Percentiles rank a stretch among this genome's conserved stretches.
phyloP scores from a whole-genome alignment of 2,113 vertebrate genomes.

The Ochotona curzoniae region DNA sequence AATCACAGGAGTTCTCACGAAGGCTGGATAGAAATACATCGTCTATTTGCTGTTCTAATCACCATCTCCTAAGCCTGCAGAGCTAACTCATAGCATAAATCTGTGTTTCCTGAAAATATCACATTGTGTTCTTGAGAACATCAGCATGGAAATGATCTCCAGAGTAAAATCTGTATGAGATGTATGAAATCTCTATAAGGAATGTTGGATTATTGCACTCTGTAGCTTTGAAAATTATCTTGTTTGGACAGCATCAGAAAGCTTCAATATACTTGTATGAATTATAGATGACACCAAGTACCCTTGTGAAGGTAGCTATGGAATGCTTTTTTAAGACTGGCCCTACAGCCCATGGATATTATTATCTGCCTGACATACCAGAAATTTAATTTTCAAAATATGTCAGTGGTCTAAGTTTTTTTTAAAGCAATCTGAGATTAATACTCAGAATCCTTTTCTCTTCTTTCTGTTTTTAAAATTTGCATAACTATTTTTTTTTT shows the following conservation, averaged over 20 bases:
- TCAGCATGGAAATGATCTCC: slow-evolving; percentile 82
- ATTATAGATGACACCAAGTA: slow-evolving; percentile 91
- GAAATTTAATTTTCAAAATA: slow-evolving; percentile 75
- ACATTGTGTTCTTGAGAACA: slow-evolving; percentile 72
- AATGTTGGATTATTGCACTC: slow-evolving; percentile 88
- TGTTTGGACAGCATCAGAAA: slow-evolving; percentile 85
- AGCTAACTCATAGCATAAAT: slow-evolving; percentile 69
- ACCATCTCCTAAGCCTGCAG: slow-evolving; percentile 60
- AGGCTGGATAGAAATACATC: slow-evolving; percentile 54
- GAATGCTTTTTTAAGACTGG: slow-evolving; percentile 76
- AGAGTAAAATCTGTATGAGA: slow-evolving; percentile 83
- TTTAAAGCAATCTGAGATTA: slow-evolving; percentile 56
- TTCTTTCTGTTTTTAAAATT: neutral
- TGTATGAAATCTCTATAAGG: slow-evolving; percentile 87
- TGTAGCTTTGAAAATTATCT: slow-evolving; percentile 85
- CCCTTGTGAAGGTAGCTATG: slow-evolving; percentile 81
- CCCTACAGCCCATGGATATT: slow-evolving; percentile 72
- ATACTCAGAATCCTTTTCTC: slow-evolving; percentile 55
- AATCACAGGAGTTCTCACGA: slow-evolving; percentile 45
- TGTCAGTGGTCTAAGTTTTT: slow-evolving; percentile 44
- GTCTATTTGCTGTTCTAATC: slow-evolving; percentile 59
- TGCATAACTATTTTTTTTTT: neutral
- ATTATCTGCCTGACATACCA: slow-evolving; percentile 58
- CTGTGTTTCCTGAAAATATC: slow-evolving; percentile 76
- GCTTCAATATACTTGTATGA: slow-evolving; percentile 90